Base-by-base conservation (phyloP, 2,888 invertebrate species). In the Leptopterna dolabrata region DNA sequence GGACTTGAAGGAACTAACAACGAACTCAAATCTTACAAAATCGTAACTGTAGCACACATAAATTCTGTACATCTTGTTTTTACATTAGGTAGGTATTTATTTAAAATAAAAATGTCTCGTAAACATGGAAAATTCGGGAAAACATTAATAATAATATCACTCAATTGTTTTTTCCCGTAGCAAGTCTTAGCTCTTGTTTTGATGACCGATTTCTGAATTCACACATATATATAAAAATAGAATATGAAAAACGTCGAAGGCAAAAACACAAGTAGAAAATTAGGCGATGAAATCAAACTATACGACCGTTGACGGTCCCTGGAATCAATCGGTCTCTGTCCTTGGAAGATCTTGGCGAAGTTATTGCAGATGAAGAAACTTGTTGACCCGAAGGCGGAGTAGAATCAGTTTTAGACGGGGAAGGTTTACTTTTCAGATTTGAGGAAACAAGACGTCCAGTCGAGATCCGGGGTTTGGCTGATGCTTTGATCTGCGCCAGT, bases 401-500 rank as follows among this genome's bases (percentile, higher is more conserved):
- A 7, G 24, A 29, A 11, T 1, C 47, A n/a, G 13, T 14, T 70
- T 82, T 55, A 16, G 82, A 16, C 30, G 82, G n/a, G 1, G 51
- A 51, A 51, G 51, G 29, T 82, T 82, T 7, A 7, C 3, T 55
- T 36, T 36, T 29, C 24, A 1, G 13, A 30, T 16, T 11, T 30
- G 83, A 13, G 16, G 70, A 30, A 19, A 14, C 9, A n/a, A 43
- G 14, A 16, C 70, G 82, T 27, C 86, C 45, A 47, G 86, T 76
- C 13, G 45, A 71, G 1, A 88, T 87, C 11, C 84, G 83, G 13
- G 88, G 19, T 80, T 88, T 88, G 19, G 88, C 88, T 4, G 76
- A 70, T 41, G 88, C 88, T 88, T 88, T 88, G 47, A 88, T 88
- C 29, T 87, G 87, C 0, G 87, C 85, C 47, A 88, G 14, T 11